phyloP scores from a whole-genome alignment of 2,797 vertebrate species.

The Esox masquinongy region DNA sequence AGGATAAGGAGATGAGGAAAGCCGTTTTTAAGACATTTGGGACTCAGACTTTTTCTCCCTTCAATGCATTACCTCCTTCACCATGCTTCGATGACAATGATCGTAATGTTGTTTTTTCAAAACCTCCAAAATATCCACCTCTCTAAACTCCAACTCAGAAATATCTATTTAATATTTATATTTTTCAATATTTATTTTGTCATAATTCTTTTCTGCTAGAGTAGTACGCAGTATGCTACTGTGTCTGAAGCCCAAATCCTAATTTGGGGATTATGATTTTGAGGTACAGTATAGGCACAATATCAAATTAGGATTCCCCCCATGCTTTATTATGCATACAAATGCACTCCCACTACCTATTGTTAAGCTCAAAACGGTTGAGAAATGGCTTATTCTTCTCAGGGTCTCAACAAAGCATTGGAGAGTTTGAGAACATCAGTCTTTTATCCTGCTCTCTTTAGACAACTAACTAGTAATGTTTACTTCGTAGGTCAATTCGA shows the following conservation, averaged over 20 bases:
- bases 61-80: slow-evolving; percentile 55
- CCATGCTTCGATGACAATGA: slow-evolving; percentile 64
- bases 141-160: slow-evolving; percentile 15
- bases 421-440: slow-evolving; percentile 20
- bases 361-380: slow-evolving; percentile 29
- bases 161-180: slow-evolving; percentile 14
- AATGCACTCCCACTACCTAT: background rate
- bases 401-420: slow-evolving; percentile 56
- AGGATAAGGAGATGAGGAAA: background rate
- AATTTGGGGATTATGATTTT: background rate
- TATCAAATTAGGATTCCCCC: background rate
- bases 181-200: slow-evolving; percentile 21
- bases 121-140: slow-evolving; percentile 32
- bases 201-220: slow-evolving; percentile 15
- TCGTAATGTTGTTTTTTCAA: slow-evolving; percentile 57
- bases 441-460: slow-evolving; percentile 24
- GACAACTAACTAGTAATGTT: slow-evolving; percentile 35
- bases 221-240: slow-evolving; percentile 18
- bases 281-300: slow-evolving; percentile 9
- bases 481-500: background rate
- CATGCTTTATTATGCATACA: background rate
- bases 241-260: background rate
- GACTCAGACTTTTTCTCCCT: slow-evolving; percentile 33
- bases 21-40: background rate
- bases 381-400: slow-evolving; percentile 49